These are phyloP conservation scores for Hiodon tergisus DNA, from an alignment of 2,113 vertebrate genomes.

Conservation along the genomic window DNA sequence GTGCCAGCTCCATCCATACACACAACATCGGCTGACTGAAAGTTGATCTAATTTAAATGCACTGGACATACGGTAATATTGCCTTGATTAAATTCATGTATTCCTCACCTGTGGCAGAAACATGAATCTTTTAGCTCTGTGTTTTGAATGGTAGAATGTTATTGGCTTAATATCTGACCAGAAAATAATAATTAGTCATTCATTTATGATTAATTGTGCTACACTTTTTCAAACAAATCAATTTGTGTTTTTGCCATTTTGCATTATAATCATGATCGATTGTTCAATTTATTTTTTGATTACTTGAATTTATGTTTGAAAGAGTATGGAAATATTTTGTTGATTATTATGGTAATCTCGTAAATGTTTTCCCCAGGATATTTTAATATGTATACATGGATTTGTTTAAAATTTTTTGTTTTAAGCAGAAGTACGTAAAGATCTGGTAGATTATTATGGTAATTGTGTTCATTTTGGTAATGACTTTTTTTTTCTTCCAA, in stretches of 20 bases:
- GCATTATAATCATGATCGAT: slow-evolving; percentile 29
- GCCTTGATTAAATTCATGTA: neutral
- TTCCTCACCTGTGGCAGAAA: neutral
- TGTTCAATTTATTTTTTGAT: slow-evolving; percentile 31
- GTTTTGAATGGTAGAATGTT: neutral
- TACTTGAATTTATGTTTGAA: slow-evolving; percentile 24
- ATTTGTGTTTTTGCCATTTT: slow-evolving; percentile 36
- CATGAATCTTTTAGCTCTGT: neutral
- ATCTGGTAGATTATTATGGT: neutral
- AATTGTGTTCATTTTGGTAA: slow-evolving; percentile 24
- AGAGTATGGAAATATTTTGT: slow-evolving; percentile 5
- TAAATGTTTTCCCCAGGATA: too few species aligned
- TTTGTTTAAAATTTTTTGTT: too few species aligned
- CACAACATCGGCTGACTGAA: too few species aligned
- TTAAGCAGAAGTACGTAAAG: too few species aligned
- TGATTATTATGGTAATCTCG: slow-evolving; percentile 18
- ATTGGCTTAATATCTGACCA: slow-evolving; percentile 44
- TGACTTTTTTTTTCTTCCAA: slow-evolving; percentile 10
- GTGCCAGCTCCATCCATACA: too few species aligned
- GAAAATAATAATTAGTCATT: neutral
- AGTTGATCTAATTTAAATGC: too few species aligned
- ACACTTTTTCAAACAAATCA: slow-evolving; percentile 41
- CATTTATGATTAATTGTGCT: slow-evolving; percentile 49
- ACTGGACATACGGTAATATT: neutral
- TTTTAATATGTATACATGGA: too few species aligned